These are phyloP conservation scores for Laticauda colubrina DNA, from an alignment of 2,113 vertebrate genomes.

Conservation along the genomic window DNA sequence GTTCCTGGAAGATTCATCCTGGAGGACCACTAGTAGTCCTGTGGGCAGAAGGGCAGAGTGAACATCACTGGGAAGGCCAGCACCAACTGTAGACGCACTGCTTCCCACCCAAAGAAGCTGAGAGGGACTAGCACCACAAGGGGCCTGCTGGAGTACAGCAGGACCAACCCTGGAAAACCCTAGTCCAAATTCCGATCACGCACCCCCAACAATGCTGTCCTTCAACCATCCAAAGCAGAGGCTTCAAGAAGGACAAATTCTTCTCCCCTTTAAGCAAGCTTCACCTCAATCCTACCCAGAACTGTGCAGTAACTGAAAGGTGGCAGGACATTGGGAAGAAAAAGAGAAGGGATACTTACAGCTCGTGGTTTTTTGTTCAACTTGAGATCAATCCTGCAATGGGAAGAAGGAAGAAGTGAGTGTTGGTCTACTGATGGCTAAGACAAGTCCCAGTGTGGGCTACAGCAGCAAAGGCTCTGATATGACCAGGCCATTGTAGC, in stretches of 20 bases:
- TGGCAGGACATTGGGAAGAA: neutral
- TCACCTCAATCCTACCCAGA: neutral
- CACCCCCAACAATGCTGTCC: neutral
- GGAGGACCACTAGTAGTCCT: constrained; percentile 74
- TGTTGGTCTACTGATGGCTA: constrained; percentile 11
- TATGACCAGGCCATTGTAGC: constrained; percentile 59
- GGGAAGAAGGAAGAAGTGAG: constrained; percentile 59
- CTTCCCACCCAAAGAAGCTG: neutral
- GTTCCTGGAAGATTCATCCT: constrained; percentile 60
- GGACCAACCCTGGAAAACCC: neutral
- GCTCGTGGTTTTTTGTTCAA: constrained; percentile 98
- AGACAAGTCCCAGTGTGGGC: constrained; percentile 41
- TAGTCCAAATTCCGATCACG: neutral
- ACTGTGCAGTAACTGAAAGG: neutral
- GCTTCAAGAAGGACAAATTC: neutral
- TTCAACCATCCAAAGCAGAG: neutral
- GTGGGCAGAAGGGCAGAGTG: constrained; percentile 43
- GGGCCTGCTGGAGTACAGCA: neutral
- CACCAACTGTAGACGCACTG: neutral
- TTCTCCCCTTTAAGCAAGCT: neutral
- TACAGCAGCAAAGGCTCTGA: neutral
- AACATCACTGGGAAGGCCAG: neutral
- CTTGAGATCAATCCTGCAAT: constrained; percentile 96
- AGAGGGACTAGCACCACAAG: neutral
- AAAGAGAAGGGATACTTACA: constrained; percentile 79